A percentile compares a stretch with the other conserved stretches of the same genome.
Evolutionary conservation across 2,113 vertebrate genomes (phyloP).

Genomic region (Equus przewalskii): DNA sequence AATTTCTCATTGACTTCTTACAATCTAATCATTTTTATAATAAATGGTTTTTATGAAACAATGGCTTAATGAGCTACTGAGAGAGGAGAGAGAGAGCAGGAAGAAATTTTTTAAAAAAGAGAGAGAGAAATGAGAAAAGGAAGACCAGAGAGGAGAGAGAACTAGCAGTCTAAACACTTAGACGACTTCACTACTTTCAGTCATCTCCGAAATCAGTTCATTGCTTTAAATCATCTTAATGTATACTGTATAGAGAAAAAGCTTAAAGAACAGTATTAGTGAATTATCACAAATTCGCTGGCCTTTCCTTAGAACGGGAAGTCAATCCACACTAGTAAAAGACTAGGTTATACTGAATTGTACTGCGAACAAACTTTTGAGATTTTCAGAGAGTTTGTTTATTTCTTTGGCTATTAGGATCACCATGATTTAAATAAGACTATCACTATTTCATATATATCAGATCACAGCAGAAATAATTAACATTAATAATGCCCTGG

Average conservation of each 20-base stretch:
- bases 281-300: not conserved
- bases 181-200: not conserved
- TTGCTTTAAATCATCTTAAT: not conserved
- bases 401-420: not conserved
- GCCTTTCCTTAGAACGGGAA: not conserved
- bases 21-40: not conserved
- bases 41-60: not conserved
- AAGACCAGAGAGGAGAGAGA: not conserved
- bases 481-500: not conserved
- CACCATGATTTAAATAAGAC: constrained; percentile 10
- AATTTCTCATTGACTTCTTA: constrained; percentile 6
- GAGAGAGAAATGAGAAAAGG: not conserved
- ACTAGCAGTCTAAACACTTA: not conserved
- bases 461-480: not conserved
- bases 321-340: not conserved
- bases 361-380: not conserved
- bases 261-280: not conserved
- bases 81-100: not conserved
- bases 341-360: not conserved
- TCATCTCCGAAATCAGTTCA: not conserved
- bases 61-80: not conserved
- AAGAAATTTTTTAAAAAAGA: not conserved
- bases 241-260: not conserved
- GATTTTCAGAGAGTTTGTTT: not conserved
- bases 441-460: not conserved